Evolutionary conservation across 2,113 vertebrate species (phyloP).

Genomic region (Trachemys scripta): DNA sequence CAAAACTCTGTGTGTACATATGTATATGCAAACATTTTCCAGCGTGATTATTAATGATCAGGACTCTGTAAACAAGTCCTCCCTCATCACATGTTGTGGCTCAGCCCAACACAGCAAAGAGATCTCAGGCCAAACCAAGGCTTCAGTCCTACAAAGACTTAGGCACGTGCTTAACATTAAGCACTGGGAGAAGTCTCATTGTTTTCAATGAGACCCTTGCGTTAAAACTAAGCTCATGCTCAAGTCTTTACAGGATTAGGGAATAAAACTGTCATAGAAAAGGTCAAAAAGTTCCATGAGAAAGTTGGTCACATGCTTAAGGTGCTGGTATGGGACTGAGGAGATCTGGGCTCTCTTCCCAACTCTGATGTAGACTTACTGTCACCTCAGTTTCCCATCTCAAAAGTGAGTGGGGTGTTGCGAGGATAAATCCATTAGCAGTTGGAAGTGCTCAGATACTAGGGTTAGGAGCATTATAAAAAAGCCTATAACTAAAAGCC

Average conservation of each 20-base stretch:
- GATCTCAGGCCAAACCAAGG: background rate
- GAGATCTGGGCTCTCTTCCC: background rate
- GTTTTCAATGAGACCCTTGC: background rate
- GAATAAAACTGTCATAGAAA: background rate
- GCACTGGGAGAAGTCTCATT: slow-evolving; percentile 14
- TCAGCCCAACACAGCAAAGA: slow-evolving; percentile 24
- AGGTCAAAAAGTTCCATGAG: background rate
- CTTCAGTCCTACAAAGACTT: slow-evolving; percentile 7
- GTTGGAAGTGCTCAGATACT: background rate
- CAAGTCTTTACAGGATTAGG: background rate
- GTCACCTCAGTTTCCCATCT: background rate
- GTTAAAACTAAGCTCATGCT: slow-evolving; percentile 27
- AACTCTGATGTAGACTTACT: background rate
- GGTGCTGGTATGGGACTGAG: background rate
- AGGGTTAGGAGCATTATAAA: background rate
- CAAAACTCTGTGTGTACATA: background rate
- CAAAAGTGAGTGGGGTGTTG: background rate
- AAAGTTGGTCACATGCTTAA: background rate
- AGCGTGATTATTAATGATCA: slow-evolving; percentile 60
- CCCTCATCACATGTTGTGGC: slow-evolving; percentile 44
- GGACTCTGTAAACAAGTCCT: slow-evolving; percentile 59
- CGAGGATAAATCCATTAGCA: background rate
- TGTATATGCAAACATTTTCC: slow-evolving; percentile 57
- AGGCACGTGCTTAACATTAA: slow-evolving; percentile 9
- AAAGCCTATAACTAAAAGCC: background rate